Base-by-base conservation (phyloP, 1,140 invertebrate species). In the Plutomurus gul region DNA sequence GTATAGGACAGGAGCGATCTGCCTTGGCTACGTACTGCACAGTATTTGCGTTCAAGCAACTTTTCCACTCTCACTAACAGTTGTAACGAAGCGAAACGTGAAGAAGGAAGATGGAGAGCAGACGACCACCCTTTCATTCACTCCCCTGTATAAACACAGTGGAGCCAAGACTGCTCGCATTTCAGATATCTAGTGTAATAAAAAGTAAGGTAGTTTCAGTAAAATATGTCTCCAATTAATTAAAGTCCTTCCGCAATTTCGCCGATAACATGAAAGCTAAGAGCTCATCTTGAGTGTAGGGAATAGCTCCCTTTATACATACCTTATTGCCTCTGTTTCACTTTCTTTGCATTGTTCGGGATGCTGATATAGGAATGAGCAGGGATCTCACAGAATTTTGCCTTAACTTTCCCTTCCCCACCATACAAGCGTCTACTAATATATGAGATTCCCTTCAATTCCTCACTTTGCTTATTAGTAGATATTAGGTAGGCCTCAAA, bases 181-280 rank as follows among this genome's bases (percentile, higher is more conserved):
- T n/a, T n/a, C 4, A 65, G 56, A 25, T 73, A 78, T 78, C 77
- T 49, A 22, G 51, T 25, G 79, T 78, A 81, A 81, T 81, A 81
- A 81, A 81, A 81, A 77, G 60, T 73, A 77, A 78, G 80, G 76
- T 78, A 81, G 47, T 78, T 81, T 46, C 51, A 74, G 75, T 83
- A 83, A 83, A 83, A 83, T 83, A 81, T 83, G 82, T 81, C 74
- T 79, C 75, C 82, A 81, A 83, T 83, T 83, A 83, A 81, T 83
- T 83, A 83, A 83, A 83, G 49, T 75, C 80, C 70, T 83, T 81
- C 73, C 70, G 70, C 82, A 81, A 80, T 75, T 80, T 80, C 43
- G 20, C 47, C 78, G 75, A 75, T 82, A 82, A 82, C 56, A 80
- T 78, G 76, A 80, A 79, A 78, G 75, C 78, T 76, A 80, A 79